Base-by-base conservation (phyloP, 37 sponge, comb jelly and placozoan genomes). In the Eunapius fragilis region DNA sequence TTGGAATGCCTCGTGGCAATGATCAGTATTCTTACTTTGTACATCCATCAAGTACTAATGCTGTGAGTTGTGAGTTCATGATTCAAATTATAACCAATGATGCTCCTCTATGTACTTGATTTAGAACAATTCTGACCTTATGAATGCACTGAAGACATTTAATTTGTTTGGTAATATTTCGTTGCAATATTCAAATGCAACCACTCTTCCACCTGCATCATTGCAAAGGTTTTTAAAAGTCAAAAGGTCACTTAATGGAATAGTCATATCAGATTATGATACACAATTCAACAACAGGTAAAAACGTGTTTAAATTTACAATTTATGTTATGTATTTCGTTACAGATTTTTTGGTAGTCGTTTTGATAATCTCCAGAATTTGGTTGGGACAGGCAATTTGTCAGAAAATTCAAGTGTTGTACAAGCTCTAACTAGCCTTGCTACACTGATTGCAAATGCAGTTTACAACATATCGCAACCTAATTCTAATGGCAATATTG, bases 281-380 rank as follows among this genome's bases (percentile, higher is more conserved):
- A 13, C 14, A 22, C 31, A 26, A 2, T 91, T 84, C 31, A 80
- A 26, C 13, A 91, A 91, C 84, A 86, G 58, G 94, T 94, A 71
- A 68, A 84, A 33, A 24, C 36, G 26, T 72, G 26, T 25, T 25
- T 72, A n/a, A 30, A 31, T 75, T 25, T 38, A 36, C 23, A 37
- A 26, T 32, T 77, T 22, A n/a, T 41, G 3, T 77, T 50, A 33
- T 70, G 6, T 26, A 22, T 78, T 31, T 75, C 2, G 25, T 69
- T 17, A 37, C 31, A 92, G 93, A 74, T 92, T 82, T 31, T 92
- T 69, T 89, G 89, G 89, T 17, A 89, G 89, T 74, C 78, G 83
- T 26, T 92, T 81, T 38, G 93, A 92, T 67, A 74, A 84, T 41
- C 34, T 87, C 22, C 24, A 67, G 25, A 91, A 91, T 47, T 30